Base-by-base conservation (phyloP, 2,797 vertebrate species). In the Spinus pinus region DNA sequence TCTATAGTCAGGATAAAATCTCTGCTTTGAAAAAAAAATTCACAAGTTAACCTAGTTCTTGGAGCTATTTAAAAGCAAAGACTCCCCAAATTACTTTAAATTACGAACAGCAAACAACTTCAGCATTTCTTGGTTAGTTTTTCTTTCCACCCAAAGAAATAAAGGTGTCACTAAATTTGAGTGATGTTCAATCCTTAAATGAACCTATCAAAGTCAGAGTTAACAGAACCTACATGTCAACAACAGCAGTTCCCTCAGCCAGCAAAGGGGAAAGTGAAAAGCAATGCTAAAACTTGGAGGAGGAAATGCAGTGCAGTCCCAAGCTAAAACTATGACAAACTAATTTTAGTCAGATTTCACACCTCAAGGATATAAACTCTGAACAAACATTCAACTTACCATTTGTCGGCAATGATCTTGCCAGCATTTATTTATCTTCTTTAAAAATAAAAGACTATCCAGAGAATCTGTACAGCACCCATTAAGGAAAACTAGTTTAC, bases 361-460 rank as follows among this genome's bases (percentile, higher is more conserved):
- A 58, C 22, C 44, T 62, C 77, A 58, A 57, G 50, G 30, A 66
- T 49, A 66, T 3, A 3, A 31, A 88, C 50, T 65, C 75, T 60
- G 77, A 90, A 88, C 25, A 77, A 90, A 75, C 28, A 44, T 42
- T 46, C 54, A n/a, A 91, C 98, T 97, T 94, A 98, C 98, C 98
- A 98, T 98, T 96, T 98, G 98, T 97, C 98, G 98, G 96, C 98
- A 98, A 73, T 98, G 98, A 88, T 98, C 97, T 86, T 98, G 98
- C 98, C 98, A 98, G 82, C 98, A 98, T 54, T 94, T 97, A 89
- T 96, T 97, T 88, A 97, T 97, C 95, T 98, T 97, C 97, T 97
- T 98, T 93, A 98, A 92, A 95, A 98, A 98, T 80, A 99, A 98
- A 91, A 99, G 98, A 85, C 98, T 99, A 97, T 99, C 99, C 97